A percentile compares a stretch with the other conserved stretches of the same genome.
Conservation (phyloP, 2,113 vertebrate species). For the Callocephalon fimbriatum region DNA sequence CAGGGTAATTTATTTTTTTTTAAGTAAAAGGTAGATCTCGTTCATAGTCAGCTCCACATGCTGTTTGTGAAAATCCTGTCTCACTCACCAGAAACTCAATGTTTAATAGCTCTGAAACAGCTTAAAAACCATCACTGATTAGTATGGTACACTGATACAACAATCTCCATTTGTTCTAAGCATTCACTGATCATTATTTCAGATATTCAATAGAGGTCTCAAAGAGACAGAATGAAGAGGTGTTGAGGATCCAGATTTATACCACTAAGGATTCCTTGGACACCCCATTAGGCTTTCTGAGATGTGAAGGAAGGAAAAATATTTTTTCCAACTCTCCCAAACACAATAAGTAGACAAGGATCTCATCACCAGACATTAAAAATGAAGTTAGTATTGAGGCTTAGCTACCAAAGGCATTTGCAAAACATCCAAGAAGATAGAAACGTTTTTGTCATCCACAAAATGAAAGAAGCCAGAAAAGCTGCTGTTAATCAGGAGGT, state of each 20-base stretch:
- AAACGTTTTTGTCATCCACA: background rate
- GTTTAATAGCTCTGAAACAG: slow-evolving; percentile 17
- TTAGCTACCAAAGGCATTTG: background rate
- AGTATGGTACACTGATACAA: background rate
- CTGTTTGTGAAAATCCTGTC: background rate
- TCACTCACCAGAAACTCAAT: background rate
- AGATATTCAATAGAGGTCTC: background rate
- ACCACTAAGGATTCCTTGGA: background rate
- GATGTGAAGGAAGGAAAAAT: background rate
- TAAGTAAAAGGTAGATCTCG: background rate
- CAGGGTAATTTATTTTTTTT: background rate
- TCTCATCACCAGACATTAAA: background rate
- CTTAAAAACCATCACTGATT: slow-evolving; percentile 34
- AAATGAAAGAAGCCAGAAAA: background rate
- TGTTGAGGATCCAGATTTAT: slow-evolving; percentile 1
- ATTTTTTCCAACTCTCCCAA: background rate
- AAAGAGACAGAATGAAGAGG: background rate
- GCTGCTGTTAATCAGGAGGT: background rate
- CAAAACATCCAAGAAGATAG: background rate
- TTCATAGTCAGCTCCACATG: background rate
- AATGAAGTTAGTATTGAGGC: background rate
- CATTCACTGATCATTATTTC: background rate
- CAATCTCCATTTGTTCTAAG: slow-evolving; percentile 6
- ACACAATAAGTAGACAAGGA: background rate
- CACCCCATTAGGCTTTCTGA: background rate